Base-by-base conservation (phyloP, 1,140 invertebrate genomes). In the Sycophaga agraensis region DNA sequence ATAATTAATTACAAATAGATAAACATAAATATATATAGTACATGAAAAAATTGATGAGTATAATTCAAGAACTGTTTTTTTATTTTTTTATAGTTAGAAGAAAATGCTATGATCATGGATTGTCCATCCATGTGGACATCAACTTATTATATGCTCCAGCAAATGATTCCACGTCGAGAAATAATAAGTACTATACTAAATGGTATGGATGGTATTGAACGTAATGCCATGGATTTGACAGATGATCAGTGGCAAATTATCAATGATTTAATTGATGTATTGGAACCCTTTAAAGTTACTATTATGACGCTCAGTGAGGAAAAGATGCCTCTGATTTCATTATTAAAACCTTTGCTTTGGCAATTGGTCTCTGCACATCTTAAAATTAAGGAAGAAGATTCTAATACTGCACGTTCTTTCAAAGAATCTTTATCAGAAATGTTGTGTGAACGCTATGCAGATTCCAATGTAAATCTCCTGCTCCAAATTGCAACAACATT, bases 271-370 rank as follows among this genome's bases (percentile, higher is more conserved):
- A 74, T 84, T 4, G 70, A 69, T 26, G 82, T 83, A 12, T 68
- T 84, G 0, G 78, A 83, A 22, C 83, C 83, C 2, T 84, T 84
- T 21, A 84, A 84, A 79, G 81, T 83, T n/a, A 84, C 82, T 4
- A 81, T 83, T 19, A 78, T 83, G 69, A 84, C 83, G 0, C 68
- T 85, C 0, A 80, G 80, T 51, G 83, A 84, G 65, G 83, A 84
- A 55, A 83, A 82, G 63, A 80, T 81, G 65, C 82, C 83, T 24
- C 64, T 83, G 0, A 79, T 84, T 64, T 85, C 84, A 0, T 64
- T 85, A 2, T 58, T 85, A 4, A 84, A 84, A 65, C 84, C 84
- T 16, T 66, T 85, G n/a, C 70, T 84, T 17, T 81, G 79, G 76
- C 78, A 84, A 66, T 67, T 85, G 4, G 75, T 82, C 0, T 82